Conservation (phyloP, 2,113 vertebrate genomes). For the Tapirus terrestris region DNA sequence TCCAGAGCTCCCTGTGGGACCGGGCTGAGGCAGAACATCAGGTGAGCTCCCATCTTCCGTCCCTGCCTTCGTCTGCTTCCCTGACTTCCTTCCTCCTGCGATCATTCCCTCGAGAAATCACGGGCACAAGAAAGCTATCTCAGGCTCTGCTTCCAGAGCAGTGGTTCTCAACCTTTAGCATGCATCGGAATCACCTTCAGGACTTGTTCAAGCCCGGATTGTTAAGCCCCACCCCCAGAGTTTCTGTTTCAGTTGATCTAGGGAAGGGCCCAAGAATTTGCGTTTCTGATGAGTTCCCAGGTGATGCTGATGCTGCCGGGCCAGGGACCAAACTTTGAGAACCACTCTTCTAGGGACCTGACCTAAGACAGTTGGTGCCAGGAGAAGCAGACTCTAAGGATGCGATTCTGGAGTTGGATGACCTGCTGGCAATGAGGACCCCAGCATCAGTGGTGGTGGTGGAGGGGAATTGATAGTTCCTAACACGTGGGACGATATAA, state of each 20-base stretch:
- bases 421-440: background rate
- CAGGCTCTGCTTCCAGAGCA: background rate
- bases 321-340: background rate
- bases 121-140: background rate
- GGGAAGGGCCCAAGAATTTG: no score
- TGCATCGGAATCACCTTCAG: background rate
- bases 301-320: no score
- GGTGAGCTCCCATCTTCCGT: background rate
- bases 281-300: background rate
- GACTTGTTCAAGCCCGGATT: accelerated
- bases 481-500: background rate
- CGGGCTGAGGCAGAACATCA: background rate
- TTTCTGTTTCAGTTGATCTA: background rate
- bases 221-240: background rate
- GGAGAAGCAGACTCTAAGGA: background rate
- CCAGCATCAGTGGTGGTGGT: background rate
- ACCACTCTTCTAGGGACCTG: background rate
- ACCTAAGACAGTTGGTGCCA: background rate
- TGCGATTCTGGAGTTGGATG: background rate
- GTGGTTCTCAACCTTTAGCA: background rate
- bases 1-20: background rate
- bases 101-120: background rate
- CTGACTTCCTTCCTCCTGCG: background rate
- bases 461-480: background rate
- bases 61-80: background rate